Base-by-base conservation (phyloP, 2,888 invertebrate species). In the Plemyria rubiginata region DNA sequence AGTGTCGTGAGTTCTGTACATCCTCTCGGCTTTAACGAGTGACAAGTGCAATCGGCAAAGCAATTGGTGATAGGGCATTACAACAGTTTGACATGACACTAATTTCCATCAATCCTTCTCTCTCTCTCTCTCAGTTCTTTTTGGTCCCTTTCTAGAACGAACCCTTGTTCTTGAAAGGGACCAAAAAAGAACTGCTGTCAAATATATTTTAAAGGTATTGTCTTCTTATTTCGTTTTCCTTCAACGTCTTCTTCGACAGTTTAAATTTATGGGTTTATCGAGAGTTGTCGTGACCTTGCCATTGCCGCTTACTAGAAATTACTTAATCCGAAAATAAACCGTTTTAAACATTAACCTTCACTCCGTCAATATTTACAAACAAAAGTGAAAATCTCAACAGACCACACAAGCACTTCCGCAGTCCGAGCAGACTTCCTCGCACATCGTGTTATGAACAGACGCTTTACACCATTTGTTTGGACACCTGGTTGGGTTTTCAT, bases 381-480 rank as follows among this genome's bases (percentile, higher is more conserved):
- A 60, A 55, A 45, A 49, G 49, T 51, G 43, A 41, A 16, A 50
- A 53, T 58, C 46, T 49, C 40, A 54, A 57, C 54, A 54, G 45
- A 46, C 60, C 60, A 56, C 58, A 49, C 49, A 22, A 22, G 41
- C 36, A 43, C 38, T 45, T 43, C 50, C 36, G 40, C 41, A 36
- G 1, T 13, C 22, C 11, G 50, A 51, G 41, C 53, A 54, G 57
- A 53, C 60, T 52, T 59, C 62, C 63, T 64, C 38, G n/a, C 60
- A 60, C 54, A 60, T 62, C 45, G 11, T 6, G 28, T 4, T 60
- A 22, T 22, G 15, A 59, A 55, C 65, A 58, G 57, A 65, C 62
- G 62, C 51, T 52, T 40, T 57, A 6, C 36, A 54, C 41, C 54
- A 55, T 66, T 56, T 72, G 67, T 72, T 71, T 71, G 63, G 62